A percentile compares a stretch with the other conserved stretches of the same genome.
These are phyloP conservation scores for Pseudotriccus pelzelni DNA, from an alignment of 2,797 vertebrate species.

Conservation along the genomic window DNA sequence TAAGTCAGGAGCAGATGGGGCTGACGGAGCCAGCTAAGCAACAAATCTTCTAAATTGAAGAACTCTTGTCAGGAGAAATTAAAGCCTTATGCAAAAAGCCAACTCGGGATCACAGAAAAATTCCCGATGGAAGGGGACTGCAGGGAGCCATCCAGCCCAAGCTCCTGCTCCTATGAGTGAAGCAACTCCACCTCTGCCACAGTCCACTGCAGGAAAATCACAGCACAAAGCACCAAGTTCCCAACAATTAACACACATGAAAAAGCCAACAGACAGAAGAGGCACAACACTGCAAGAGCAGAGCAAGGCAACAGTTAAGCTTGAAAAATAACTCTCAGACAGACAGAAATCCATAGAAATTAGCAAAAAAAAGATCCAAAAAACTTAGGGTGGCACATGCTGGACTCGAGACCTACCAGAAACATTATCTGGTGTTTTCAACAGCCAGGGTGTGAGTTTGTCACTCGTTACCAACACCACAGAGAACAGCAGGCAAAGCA, in stretches of 20 bases:
- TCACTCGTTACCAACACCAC: not conserved
- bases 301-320: rapidly evolving
- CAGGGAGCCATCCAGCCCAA: not conserved
- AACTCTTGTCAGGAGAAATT: not conserved
- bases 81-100: not conserved
- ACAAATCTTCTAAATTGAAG: slow-evolving; percentile 2
- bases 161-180: not conserved
- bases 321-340: not conserved
- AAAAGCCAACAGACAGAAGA: not conserved
- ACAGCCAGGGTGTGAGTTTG: not conserved
- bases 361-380: not conserved
- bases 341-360: rapidly evolving
- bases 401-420: not conserved
- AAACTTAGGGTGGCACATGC: not conserved
- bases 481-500: not conserved
- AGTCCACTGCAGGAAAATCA: rapidly evolving
- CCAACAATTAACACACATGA: not conserved
- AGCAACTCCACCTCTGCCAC: not conserved
- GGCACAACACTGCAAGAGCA: not conserved
- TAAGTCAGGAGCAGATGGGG: slow-evolving; percentile 30
- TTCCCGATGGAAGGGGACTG: not conserved
- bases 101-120: not conserved
- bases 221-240: not conserved
- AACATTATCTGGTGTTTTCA: not conserved
- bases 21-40: not conserved